Evolutionary conservation across 1,140 invertebrate genomes (phyloP).

Genomic region (Megalopta genalis): DNA sequence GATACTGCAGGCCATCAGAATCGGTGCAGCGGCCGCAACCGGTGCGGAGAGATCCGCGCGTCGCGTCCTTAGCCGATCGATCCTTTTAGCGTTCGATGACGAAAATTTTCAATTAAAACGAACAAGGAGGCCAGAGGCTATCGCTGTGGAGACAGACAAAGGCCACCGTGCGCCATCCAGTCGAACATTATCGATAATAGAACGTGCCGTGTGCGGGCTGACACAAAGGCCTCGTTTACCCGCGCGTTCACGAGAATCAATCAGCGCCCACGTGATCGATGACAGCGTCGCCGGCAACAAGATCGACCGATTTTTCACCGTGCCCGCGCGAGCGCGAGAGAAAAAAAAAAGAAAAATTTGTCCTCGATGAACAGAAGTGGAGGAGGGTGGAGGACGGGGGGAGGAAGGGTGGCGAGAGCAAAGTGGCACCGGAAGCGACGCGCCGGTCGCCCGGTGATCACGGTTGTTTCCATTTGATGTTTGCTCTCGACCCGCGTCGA

Average conservation of each 20-base stretch:
- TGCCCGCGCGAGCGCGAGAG: too few relatives aligned
- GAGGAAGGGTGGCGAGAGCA: too few relatives aligned
- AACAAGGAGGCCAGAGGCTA: constrained; percentile 4
- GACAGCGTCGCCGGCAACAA: not conserved
- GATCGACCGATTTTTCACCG: not conserved
- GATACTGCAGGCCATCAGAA: too few relatives aligned
- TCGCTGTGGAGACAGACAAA: constrained; percentile 8
- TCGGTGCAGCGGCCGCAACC: too few relatives aligned
- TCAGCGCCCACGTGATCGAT: constrained; percentile 6
- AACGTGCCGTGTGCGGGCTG: constrained; percentile 5
- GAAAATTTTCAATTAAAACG: constrained; percentile 14
- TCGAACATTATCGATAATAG: constrained; percentile 27
- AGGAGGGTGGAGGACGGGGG: too few relatives aligned
- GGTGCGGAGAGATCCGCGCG: too few relatives aligned
- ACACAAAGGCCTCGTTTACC: constrained; percentile 26
- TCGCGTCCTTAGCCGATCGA: too few relatives aligned
- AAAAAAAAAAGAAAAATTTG: too few relatives aligned
- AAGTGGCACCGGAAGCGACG: not conserved
- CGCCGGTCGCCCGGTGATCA: too few relatives aligned
- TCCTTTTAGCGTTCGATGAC: not conserved
- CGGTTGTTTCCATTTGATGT: constrained; percentile 22
- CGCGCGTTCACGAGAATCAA: constrained; percentile 7
- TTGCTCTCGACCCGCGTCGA: constrained; percentile 24
- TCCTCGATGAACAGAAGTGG: not conserved
- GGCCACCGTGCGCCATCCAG: constrained; percentile 15